These are phyloP conservation scores for Otus sunia DNA, from an alignment of 2,113 vertebrate species.

Conservation along the genomic window DNA sequence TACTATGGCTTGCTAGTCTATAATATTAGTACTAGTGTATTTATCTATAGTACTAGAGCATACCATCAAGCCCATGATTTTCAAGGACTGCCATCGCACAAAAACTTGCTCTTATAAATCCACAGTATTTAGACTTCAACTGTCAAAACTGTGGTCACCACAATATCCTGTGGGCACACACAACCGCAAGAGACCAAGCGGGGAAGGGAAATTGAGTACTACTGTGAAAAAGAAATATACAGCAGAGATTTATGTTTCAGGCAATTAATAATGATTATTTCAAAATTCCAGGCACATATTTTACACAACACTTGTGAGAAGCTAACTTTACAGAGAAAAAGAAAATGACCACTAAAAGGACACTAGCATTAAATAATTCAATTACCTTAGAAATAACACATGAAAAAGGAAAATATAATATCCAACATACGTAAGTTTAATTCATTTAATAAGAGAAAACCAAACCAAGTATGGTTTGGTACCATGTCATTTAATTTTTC, in stretches of 20 bases:
- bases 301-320: background rate
- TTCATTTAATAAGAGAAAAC: background rate
- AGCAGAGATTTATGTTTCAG: background rate
- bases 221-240: background rate
- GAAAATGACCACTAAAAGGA: background rate
- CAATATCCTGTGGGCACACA: background rate
- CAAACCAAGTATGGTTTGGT: background rate
- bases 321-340: background rate
- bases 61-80: background rate
- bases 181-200: background rate
- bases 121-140: background rate
- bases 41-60: background rate
- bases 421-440: background rate
- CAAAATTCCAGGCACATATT: background rate
- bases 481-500: background rate
- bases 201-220: background rate
- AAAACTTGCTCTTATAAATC: background rate
- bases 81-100: background rate
- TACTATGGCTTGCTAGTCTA: background rate
- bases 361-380: background rate
- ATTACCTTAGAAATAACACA: background rate
- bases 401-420: background rate
- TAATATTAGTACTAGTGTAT: background rate
- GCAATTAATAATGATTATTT: background rate
- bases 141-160: background rate